These are phyloP conservation scores for Drosophila virilis DNA, from an alignment of 1,140 invertebrate species.

Conservation along the genomic window DNA sequence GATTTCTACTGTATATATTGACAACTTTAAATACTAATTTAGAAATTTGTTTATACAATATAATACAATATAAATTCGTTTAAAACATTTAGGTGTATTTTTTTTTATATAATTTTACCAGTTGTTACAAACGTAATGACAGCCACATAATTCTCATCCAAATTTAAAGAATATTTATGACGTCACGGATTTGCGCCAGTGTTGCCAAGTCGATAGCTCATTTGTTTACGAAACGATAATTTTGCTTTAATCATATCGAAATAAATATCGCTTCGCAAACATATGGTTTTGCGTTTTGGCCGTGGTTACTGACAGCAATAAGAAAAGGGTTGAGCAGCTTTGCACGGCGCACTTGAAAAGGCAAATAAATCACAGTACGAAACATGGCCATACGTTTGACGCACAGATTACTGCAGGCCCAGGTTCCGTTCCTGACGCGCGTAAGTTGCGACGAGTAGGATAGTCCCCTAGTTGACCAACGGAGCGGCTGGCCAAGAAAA, in stretches of 20 bases:
- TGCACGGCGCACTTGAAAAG: conserved; percentile 18
- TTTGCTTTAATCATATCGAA: conserved; percentile 1
- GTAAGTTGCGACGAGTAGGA: conserved; percentile 52
- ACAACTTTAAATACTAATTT: no score
- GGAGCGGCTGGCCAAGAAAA: conserved; percentile 47
- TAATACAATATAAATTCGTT: no score
- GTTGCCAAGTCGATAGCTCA: conserved; percentile 7
- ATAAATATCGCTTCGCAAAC: conserved; percentile 20
- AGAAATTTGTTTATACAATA: no score
- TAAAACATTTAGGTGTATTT: no score
- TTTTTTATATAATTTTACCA: no score
- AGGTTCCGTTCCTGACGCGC: conserved; percentile 76
- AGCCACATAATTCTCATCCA: background rate
- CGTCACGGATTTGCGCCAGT: background rate
- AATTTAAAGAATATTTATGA: conserved; percentile 1
- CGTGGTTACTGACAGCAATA: conserved; percentile 33
- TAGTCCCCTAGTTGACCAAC: conserved; percentile 10
- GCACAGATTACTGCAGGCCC: conserved; percentile 74
- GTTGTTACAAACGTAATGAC: background rate
- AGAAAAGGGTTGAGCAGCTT: conserved; percentile 28
- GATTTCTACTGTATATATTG: no score
- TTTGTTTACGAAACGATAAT: conserved; percentile 4
- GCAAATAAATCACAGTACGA: conserved; percentile 17
- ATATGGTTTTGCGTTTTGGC: conserved; percentile 46
- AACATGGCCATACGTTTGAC: conserved; percentile 80